A percentile compares a stretch with the other conserved stretches of the same genome.
phyloP scores from a whole-genome alignment of 2,888 invertebrate species.

The Trissolcus brochymenae region DNA sequence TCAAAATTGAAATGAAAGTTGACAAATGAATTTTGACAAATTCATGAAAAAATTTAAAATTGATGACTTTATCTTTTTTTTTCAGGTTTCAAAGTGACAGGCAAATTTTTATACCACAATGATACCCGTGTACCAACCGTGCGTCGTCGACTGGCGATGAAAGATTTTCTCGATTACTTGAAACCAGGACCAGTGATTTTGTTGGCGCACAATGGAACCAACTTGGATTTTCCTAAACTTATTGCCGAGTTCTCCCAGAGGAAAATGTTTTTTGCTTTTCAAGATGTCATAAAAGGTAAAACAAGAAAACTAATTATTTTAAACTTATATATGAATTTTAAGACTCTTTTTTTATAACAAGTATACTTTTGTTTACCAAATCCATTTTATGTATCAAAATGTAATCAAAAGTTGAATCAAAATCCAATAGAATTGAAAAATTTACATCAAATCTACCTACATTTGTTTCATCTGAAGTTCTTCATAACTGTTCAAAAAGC shows the following conservation, averaged over 20 bases:
- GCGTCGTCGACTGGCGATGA: background rate
- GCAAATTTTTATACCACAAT: constrained; percentile 2
- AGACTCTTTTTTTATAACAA: too few species aligned
- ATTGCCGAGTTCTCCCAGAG: constrained; percentile 1
- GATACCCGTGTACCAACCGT: background rate
- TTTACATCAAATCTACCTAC: too few species aligned
- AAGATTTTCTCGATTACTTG: background rate
- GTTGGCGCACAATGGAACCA: constrained; percentile 2
- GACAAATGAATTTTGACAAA: too few species aligned
- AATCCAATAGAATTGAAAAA: too few species aligned
- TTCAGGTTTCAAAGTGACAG: background rate
- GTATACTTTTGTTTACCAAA: too few species aligned
- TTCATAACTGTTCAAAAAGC: too few species aligned
- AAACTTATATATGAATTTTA: too few species aligned
- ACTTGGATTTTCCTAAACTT: constrained; percentile 3
- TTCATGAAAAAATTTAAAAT: too few species aligned
- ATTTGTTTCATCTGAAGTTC: too few species aligned
- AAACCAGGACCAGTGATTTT: constrained; percentile 13
- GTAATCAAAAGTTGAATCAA: too few species aligned
- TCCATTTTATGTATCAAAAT: too few species aligned
- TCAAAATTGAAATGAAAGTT: too few species aligned
- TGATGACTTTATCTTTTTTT: background rate
- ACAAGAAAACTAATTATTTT: background rate
- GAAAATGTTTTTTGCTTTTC: constrained; percentile 1
- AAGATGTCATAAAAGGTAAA: constrained; percentile 1